Conservation (phyloP, 1,140 invertebrate species). For the Hydropsyche tenuis region DNA sequence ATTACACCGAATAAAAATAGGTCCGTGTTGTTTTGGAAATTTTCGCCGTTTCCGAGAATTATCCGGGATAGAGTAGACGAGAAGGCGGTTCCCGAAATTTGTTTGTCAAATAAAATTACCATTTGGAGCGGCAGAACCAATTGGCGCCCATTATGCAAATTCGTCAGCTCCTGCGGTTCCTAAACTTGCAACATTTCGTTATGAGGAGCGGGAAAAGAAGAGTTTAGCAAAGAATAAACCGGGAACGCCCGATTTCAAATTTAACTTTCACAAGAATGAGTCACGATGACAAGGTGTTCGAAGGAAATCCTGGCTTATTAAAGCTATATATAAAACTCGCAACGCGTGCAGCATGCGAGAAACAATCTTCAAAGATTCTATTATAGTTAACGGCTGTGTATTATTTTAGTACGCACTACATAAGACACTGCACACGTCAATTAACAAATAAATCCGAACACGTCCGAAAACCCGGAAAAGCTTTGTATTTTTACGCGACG, state of each 20-base stretch:
- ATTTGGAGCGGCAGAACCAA: conserved; percentile 39
- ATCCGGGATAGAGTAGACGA: too few relatives aligned
- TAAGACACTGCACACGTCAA: too few relatives aligned
- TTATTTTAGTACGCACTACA: too few relatives aligned
- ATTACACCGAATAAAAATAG: too few relatives aligned
- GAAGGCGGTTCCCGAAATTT: conserved; percentile 26
- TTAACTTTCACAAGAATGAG: not conserved
- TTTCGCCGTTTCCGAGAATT: too few relatives aligned
- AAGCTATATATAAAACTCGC: too few relatives aligned
- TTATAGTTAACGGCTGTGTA: too few relatives aligned
- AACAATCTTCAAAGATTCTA: too few relatives aligned
- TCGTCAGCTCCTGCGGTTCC: conserved; percentile 7
- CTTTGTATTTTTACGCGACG: not conserved
- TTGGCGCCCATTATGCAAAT: conserved; percentile 39
- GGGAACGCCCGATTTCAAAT: not conserved
- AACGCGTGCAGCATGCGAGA: too few relatives aligned
- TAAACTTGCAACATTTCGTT: conserved; percentile 14
- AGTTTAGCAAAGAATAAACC: not conserved
- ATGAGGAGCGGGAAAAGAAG: not conserved
- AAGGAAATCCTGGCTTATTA: too few relatives aligned
- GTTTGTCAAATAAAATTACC: conserved; percentile 46
- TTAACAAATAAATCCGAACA: not conserved
- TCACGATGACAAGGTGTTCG: not conserved
- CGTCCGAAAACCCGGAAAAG: not conserved
- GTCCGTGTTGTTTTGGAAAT: too few relatives aligned